A percentile compares a stretch with the other conserved stretches of the same genome.
phyloP scores from a whole-genome alignment of 2,888 invertebrate species.

The Drosophila sordidula region DNA sequence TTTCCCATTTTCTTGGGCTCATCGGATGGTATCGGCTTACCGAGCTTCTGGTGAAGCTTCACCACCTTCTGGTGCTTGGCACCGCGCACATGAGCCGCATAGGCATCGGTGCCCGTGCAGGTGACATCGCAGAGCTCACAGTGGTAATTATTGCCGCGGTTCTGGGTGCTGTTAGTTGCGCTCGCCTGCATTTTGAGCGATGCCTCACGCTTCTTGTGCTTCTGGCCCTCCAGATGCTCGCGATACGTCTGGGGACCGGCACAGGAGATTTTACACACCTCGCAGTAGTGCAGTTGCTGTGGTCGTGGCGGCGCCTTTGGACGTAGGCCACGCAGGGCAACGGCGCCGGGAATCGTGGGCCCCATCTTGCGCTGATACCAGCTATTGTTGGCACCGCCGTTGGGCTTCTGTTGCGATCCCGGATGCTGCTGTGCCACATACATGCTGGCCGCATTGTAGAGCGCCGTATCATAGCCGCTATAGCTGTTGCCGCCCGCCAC shows the following conservation, averaged over 20 bases:
- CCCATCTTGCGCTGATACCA: constrained; percentile 88
- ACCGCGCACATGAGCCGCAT: constrained; percentile 98
- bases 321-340: constrained; percentile 69
- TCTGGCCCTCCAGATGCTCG: constrained; percentile 99
- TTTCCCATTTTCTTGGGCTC: constrained; percentile 94
- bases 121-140: constrained; percentile 99
- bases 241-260: constrained; percentile 97
- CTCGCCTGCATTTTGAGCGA: constrained; percentile 90
- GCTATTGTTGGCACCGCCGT: constrained; percentile 61
- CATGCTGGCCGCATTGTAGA: constrained; percentile 97
- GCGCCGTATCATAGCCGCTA: constrained; percentile 96
- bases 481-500: constrained; percentile 89
- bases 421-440: constrained; percentile 93
- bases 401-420: constrained; percentile 70
- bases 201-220: constrained; percentile 99
- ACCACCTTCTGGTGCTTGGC: constrained; percentile 99
- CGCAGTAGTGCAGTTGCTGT: constrained; percentile 98
- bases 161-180: constrained; percentile 88
- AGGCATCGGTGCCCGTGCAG: constrained; percentile 99
- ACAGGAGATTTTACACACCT: constrained; percentile 99
- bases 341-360: constrained; percentile 76
- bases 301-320: constrained; percentile 92
- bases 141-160: constrained; percentile 88
- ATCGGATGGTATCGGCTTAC: constrained; percentile 98
- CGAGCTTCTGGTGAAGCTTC: constrained; percentile 97